Base-by-base conservation (phyloP, 2,888 invertebrate species). In the Idaea biselata region DNA sequence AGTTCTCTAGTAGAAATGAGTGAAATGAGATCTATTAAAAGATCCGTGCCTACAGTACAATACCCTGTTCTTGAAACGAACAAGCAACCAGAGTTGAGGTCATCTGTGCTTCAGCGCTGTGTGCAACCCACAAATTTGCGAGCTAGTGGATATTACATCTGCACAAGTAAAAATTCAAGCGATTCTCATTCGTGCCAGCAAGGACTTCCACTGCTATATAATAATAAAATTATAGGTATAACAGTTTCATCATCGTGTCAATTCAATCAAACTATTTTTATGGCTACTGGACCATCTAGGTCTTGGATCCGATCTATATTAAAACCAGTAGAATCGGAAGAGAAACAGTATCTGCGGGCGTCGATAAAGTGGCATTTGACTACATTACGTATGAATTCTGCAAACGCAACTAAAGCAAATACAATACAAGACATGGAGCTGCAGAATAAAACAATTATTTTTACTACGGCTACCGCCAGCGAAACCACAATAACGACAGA, bases 141-240 rank as follows among this genome's bases (percentile, higher is more conserved):
- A 8, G 44, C 61, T 55, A 61, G 11, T 60, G 76, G 74, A 55
- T 75, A 78, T 68, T 80, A 78, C 61, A 65, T 87, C 16, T 88
- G 87, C 63, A 68, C 81, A 6, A 63, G 63, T n/a, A 79, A 78
- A 60, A 63, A 58, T 32, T 31, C 69, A 56, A 61, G 65, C 55
- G 53, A 58, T 69, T 68, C 44, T 11, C 18, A 62, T 11, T 32
- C 63, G 31, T 80, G 79, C 62, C 68, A 68, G 63, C 77, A 84
- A 68, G 88, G 88, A 1, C 64, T 78, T 7, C 87, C 88, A 1
- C 70, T 87, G 18, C 65, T 87, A 18, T 63, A 83, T n/a, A 68
- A 78, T n/a, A 73, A 73, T 31, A 70, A 72, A 61, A 69, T 87
- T 60, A 61, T 83, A 57, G 84, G 83, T 4, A 74, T 83, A 14